Base-by-base conservation (phyloP, 2,888 invertebrate genomes). In the Cynaeus angustus region DNA sequence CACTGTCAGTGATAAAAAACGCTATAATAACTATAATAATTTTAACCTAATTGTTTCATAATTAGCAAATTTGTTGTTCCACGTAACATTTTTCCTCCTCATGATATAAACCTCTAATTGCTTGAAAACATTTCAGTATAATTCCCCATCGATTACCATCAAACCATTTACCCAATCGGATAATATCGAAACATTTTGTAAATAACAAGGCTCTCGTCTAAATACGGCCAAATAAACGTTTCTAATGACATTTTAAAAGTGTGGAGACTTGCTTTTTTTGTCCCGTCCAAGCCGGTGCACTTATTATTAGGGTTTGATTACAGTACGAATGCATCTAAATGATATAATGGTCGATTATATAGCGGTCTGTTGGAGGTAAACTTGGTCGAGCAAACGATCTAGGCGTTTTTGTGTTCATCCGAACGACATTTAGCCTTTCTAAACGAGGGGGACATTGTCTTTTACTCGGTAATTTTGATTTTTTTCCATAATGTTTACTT, bases 191-290 rank as follows among this genome's bases (percentile, higher is more conserved):
- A 48, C 68, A 52, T 74, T 74, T 72, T 43, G 71, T 68, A 74
- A 76, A 78, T 77, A 72, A 76, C 77, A 72, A 75, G 73, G 66
- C 66, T 59, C 50, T 66, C 53, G 55, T 56, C 72, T 73, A 74
- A 76, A 75, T 53, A 70, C 71, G 70, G 59, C 43, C 68, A 61
- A 61, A 73, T 77, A 77, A 77, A 78, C 74, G 76, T 70, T 72
- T 76, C 74, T 79, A 79, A 79, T 79, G 79, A 75, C 77, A 76
- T 79, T 78, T 79, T 78, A 78, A 79, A 78, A 78, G 77, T 76
- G 75, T 70, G 74, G 76, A 75, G 77, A 76, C 76, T 73, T 61
- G 68, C n/a, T n/a, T 65, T 74, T 74, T 75, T 75, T 74, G 61
- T 45, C 33, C 55, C 61, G 64, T 14, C 14, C 16, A 45, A 68